These are phyloP conservation scores for Fissipunctia ypsillon DNA, from an alignment of 2,888 invertebrate species.

Conservation along the genomic window DNA sequence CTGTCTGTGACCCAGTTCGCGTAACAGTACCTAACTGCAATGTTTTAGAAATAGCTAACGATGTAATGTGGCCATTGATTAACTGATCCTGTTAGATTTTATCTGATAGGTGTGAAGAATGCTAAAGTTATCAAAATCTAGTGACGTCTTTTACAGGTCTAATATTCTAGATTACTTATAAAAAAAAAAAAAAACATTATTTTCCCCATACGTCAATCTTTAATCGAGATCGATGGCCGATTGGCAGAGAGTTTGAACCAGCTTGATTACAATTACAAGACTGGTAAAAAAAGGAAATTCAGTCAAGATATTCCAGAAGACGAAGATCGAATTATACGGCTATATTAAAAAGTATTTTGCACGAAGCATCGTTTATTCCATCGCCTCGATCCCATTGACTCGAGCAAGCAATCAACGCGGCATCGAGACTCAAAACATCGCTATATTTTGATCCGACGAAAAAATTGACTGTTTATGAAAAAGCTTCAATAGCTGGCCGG, in stretches of 20 bases:
- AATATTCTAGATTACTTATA: no score
- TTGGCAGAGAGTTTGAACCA: constrained; percentile 12
- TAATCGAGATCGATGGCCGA: no score
- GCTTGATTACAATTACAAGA: constrained; percentile 32
- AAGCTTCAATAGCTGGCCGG: constrained; percentile 45
- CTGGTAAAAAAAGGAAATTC: constrained; percentile 44
- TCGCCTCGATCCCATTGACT: constrained; percentile 43
- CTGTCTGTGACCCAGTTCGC: constrained; percentile 67
- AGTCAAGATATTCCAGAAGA: constrained; percentile 48
- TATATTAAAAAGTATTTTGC: constrained; percentile 58
- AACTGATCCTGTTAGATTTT: constrained; percentile 40
- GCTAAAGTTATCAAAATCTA: not conserved
- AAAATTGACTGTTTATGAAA: constrained; percentile 62
- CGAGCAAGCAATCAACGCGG: constrained; percentile 55
- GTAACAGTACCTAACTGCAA: constrained; percentile 67
- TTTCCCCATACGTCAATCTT: no score
- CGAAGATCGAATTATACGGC: constrained; percentile 47
- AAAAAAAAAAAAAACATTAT: no score
- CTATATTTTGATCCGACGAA: constrained; percentile 49
- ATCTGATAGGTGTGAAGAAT: constrained; percentile 19
- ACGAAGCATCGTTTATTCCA: constrained; percentile 51
- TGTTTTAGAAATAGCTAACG: constrained; percentile 62
- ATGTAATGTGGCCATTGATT: constrained; percentile 51
- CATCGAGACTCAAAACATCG: constrained; percentile 30
- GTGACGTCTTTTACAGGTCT: not conserved